Evolutionary conservation across 2,888 invertebrate species (phyloP).

Genomic region (Aphodius sticticus): DNA sequence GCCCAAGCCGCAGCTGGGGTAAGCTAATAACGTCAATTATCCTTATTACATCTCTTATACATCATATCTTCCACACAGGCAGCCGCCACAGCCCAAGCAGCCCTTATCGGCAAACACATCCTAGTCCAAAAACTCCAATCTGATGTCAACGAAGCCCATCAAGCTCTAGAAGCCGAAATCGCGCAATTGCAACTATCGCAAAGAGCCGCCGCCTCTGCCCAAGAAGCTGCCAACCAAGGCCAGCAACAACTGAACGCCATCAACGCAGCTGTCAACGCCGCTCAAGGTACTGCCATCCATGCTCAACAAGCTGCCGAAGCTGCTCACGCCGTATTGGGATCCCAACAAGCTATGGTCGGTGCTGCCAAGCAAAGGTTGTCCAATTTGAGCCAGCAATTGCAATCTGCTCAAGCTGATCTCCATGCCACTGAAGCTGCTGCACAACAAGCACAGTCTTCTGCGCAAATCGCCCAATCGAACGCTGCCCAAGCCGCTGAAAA

Average conservation of each 20-base stretch:
- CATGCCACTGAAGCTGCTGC: conserved; percentile 80
- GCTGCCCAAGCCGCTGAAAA: conserved; percentile 71
- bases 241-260: conserved; percentile 71
- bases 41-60: background rate
- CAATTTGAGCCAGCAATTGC: conserved; percentile 72
- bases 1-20: conserved; percentile 73
- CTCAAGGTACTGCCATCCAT: conserved; percentile 78
- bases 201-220: conserved; percentile 73
- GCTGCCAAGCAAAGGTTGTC: conserved; percentile 75
- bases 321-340: conserved; percentile 78
- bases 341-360: conserved; percentile 78
- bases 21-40: conserved; percentile 20
- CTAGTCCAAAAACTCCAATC: conserved; percentile 69
- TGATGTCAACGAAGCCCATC: conserved; percentile 75
- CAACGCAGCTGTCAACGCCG: conserved; percentile 78
- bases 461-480: conserved; percentile 78
- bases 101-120: conserved; percentile 69
- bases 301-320: conserved; percentile 78
- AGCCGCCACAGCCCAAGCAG: conserved; percentile 73
- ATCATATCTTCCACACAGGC: conserved; percentile 60
- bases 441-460: conserved; percentile 73
- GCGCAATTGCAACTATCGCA: conserved; percentile 79
- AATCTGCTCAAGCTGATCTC: conserved; percentile 75
- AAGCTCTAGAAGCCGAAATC: conserved; percentile 73
- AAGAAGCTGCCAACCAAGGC: conserved; percentile 71